Evolutionary conservation across 2,888 invertebrate species (phyloP).

Genomic region (Sthenelais limicola): DNA sequence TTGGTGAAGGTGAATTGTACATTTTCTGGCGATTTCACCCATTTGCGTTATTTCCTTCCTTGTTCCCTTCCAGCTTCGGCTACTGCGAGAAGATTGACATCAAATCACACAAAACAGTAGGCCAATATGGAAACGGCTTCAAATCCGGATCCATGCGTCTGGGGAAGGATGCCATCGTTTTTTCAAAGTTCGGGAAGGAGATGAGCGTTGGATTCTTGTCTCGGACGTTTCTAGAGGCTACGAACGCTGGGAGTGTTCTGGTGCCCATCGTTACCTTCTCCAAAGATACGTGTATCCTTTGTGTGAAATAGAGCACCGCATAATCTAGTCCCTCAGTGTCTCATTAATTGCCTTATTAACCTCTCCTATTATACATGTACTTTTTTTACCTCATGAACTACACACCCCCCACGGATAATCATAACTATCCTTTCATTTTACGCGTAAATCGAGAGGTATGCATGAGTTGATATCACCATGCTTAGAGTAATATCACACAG

Average conservation of each 20-base stretch:
- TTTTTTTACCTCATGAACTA: too few species aligned
- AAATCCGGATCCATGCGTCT: conserved; percentile 71
- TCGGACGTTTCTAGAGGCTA: conserved; percentile 64
- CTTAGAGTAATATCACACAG: too few species aligned
- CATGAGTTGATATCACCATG: too few species aligned
- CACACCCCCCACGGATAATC: too few species aligned
- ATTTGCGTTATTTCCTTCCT: too few species aligned
- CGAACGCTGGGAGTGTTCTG: conserved; percentile 64
- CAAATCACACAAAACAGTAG: conserved; percentile 64
- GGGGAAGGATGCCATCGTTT: conserved; percentile 68
- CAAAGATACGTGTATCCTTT: conserved; percentile 25
- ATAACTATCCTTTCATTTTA: too few species aligned
- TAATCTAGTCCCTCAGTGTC: neutral
- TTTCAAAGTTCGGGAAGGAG: conserved; percentile 57
- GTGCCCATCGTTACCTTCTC: conserved; percentile 68
- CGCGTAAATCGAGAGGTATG: too few species aligned
- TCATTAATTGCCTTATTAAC: neutral
- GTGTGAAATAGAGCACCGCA: neutral
- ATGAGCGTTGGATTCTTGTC: conserved; percentile 67
- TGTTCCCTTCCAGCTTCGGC: conserved; percentile 69
- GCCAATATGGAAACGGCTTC: conserved; percentile 71
- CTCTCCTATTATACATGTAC: too few species aligned
- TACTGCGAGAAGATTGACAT: conserved; percentile 63
- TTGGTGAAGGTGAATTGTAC: too few species aligned
- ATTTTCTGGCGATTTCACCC: too few species aligned